phyloP scores from a whole-genome alignment of 2,113 vertebrate genomes.

The Grammomys dolichurus region DNA sequence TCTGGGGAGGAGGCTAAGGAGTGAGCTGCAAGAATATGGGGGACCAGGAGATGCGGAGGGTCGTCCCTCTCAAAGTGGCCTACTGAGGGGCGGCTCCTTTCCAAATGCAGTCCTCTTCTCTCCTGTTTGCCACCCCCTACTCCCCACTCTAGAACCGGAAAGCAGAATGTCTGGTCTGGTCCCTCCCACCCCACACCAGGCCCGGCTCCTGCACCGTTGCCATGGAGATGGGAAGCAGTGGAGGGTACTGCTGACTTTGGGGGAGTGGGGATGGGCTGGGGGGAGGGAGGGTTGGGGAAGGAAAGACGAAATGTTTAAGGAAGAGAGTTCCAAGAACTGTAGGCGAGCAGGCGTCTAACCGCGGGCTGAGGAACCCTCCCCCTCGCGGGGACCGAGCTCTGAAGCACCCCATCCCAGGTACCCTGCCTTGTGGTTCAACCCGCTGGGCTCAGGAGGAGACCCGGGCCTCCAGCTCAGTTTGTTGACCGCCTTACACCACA shows the following conservation, averaged over 20 bases:
- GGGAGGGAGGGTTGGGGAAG: conserved; percentile 60
- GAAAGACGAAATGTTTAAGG: conserved; percentile 62
- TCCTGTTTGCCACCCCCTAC: neutral
- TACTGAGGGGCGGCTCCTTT: neutral
- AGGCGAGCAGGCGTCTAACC: conserved; percentile 22
- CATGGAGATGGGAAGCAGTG: conserved; percentile 83
- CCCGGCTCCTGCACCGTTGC: conserved; percentile 81
- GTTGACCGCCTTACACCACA: neutral
- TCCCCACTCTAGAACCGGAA: conserved; percentile 76
- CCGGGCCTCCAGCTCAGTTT: neutral
- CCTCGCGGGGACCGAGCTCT: neutral
- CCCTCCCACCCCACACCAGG: conserved; percentile 80
- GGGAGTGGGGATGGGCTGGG: conserved; percentile 79
- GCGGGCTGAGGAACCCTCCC: conserved; percentile 25
- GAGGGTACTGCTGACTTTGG: conserved; percentile 83
- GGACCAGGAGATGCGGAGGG: neutral
- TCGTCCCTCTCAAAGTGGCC: neutral
- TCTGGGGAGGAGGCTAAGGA: neutral
- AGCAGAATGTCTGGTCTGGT: conserved; percentile 80
- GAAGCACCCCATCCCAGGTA: conserved; percentile 2
- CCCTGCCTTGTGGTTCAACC: neutral
- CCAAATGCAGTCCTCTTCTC: conserved; percentile 13
- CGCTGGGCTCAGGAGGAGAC: neutral
- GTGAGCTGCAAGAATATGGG: neutral
- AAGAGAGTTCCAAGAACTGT: conserved; percentile 63